A percentile compares a stretch with the other conserved stretches of the same genome.
Conservation (phyloP, 2,113 vertebrate genomes). For the Nibea albiflora region DNA sequence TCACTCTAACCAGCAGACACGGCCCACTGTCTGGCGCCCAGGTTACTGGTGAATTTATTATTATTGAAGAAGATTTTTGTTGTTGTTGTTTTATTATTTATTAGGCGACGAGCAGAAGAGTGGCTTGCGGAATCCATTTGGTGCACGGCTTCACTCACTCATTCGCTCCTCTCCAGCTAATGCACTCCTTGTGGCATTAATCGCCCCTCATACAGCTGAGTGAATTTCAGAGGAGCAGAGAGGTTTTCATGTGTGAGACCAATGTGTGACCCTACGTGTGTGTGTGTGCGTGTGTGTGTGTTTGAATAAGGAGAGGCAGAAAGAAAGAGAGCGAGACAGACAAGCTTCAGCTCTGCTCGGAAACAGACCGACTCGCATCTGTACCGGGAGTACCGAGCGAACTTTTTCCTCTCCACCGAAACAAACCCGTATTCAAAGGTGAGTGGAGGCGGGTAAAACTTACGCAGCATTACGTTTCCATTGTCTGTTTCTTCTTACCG, state of each 20-base stretch:
- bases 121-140: background rate
- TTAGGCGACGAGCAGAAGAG: background rate
- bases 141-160: background rate
- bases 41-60: background rate
- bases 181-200: conserved; percentile 24
- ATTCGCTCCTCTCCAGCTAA: conserved; percentile 11
- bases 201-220: conserved; percentile 41
- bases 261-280: background rate
- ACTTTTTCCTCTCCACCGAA: background rate
- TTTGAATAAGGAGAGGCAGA: background rate
- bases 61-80: background rate
- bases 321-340: background rate
- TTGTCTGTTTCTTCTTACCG: too few species aligned
- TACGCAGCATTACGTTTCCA: background rate
- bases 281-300: background rate
- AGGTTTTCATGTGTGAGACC: conserved; percentile 14
- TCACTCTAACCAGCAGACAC: background rate
- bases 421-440: conserved; percentile 15
- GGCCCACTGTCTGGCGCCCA: background rate
- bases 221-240: conserved; percentile 16
- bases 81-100: conserved; percentile 27
- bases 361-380: conserved; percentile 37
- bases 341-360: background rate
- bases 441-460: conserved; percentile 8
- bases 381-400: background rate